Evolutionary conservation across 2,797 vertebrate species (phyloP), one percentile per base, ranked within the genome.

Genomic region (Acanthornis magna): DNA sequence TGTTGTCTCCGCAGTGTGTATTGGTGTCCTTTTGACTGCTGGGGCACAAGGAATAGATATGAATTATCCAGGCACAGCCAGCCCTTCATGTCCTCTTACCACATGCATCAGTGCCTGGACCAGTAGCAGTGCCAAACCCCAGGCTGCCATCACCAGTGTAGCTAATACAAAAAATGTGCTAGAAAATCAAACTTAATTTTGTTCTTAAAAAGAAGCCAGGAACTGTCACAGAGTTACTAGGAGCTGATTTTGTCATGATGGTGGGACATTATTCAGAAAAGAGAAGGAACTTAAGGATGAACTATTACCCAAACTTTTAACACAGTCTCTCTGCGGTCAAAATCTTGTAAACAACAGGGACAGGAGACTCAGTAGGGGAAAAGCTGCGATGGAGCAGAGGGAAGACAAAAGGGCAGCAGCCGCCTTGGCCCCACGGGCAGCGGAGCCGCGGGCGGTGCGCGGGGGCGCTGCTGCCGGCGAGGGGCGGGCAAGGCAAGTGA

Each of bases 1-100:
- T 4, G 1, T 13, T 32, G 9, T 27, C 4, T 55, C 18, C 0
- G 0, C 3, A 3, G 7, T 3, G 23, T 10, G 27, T 26, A 5
- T 4, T 0, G 4, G 10, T 42, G 43, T 25, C 66, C 18, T 48
- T 75, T 36, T 36, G 67, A 26, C 51, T 47, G 55, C 22, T 0
- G 21, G 16, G 29, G 27, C 45, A 8, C n/a, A 32, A 38, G 45
- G 61, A 27, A 2, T 3, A 29, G n/a, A 7, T 1, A 21, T 1
- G 4, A 38, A 15, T 17, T 57, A 7, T 2, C 11, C 29, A 2
- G 32, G 3, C 0, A 6, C 26, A 13, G 14, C 50, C 54, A 16
- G 29, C 54, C 43, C 25, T 53, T 11, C 13, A 1, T 16, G 10
- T n/a, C 3, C 23, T 63, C 54, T 14, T 5, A 38, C 71, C 26